Percentiles rank a stretch among this genome's conserved stretches.
Conservation (phyloP, 1,140 invertebrate genomes). For the Bicyclus anynana region DNA sequence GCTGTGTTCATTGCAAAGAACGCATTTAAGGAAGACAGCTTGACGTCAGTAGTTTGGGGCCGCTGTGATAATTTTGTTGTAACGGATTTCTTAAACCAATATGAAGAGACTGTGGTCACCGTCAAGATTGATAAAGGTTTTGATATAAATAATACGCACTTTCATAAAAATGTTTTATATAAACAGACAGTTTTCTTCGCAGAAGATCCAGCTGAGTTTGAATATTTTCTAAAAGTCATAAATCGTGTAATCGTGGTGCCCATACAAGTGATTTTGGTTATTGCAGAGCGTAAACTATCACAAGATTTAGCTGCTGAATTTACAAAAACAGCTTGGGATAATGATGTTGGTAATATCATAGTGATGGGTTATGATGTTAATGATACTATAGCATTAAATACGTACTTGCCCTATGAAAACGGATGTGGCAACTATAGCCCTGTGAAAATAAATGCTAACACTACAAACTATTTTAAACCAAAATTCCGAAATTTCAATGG, state of each 20-base stretch:
- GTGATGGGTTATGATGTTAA: constrained; percentile 26
- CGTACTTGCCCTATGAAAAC: constrained; percentile 40
- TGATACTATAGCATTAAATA: constrained; percentile 27
- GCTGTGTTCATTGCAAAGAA: constrained; percentile 21
- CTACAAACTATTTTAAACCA: constrained; percentile 31
- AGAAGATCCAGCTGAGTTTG: constrained; percentile 29
- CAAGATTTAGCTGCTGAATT: constrained; percentile 8
- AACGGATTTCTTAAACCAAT: constrained; percentile 24
- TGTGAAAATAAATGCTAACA: constrained; percentile 17
- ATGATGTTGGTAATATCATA: constrained; percentile 41
- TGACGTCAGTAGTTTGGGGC: constrained; percentile 15
- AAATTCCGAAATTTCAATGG: constrained; percentile 49
- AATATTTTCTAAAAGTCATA: constrained; percentile 27
- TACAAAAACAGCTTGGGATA: constrained; percentile 38
- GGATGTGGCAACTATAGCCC: constrained; percentile 38
- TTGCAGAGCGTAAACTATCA: constrained; percentile 15
- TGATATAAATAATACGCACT: neutral
- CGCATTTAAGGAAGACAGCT: constrained; percentile 7
- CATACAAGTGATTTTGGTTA: constrained; percentile 36
- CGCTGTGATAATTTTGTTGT: neutral
- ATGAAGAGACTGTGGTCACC: constrained; percentile 25
- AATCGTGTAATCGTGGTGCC: constrained; percentile 27
- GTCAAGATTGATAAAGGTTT: constrained; percentile 4
- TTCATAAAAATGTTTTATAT: constrained; percentile 27
- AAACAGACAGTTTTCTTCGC: constrained; percentile 42